Conservation (phyloP, 2,113 vertebrate species). For the Sinocyclocheilus grahami region DNA sequence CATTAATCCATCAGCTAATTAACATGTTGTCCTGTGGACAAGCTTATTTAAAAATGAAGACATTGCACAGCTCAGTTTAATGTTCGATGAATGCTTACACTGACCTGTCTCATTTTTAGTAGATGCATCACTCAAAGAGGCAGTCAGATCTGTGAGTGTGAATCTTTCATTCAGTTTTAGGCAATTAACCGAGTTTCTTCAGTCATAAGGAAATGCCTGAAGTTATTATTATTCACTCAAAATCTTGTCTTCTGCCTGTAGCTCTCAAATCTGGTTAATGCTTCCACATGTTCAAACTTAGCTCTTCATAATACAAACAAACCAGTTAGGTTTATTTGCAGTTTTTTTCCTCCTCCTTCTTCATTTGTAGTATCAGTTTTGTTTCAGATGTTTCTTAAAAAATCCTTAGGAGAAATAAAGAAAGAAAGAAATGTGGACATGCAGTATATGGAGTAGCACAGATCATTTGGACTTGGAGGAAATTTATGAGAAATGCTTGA, state of each 20-base stretch:
- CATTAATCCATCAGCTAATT: not conserved
- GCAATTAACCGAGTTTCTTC: slow-evolving; percentile 23
- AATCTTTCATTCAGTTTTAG: slow-evolving; percentile 23
- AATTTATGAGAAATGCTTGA: too few relatives aligned
- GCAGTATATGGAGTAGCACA: not conserved
- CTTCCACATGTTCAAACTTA: not conserved
- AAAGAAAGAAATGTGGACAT: not conserved
- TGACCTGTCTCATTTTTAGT: not conserved
- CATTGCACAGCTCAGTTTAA: not conserved
- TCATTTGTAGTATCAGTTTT: not conserved
- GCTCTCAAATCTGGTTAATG: not conserved
- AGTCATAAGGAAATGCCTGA: not conserved
- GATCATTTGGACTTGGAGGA: not conserved
- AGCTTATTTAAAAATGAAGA: slow-evolving; percentile 12
- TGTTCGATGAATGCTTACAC: not conserved
- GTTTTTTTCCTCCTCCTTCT: not conserved
- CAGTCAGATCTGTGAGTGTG: not conserved
- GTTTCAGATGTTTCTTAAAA: not conserved
- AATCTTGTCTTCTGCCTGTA: not conserved
- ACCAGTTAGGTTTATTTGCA: not conserved
- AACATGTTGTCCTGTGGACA: not conserved
- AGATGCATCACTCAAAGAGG: slow-evolving; percentile 13
- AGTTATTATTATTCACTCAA: not conserved
- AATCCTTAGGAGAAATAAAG: not conserved
- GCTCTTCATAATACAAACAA: not conserved